Base-by-base conservation (phyloP, 30 jellyfish, hydroid and myxozoan genomes). In the Pelagia noctiluca region DNA sequence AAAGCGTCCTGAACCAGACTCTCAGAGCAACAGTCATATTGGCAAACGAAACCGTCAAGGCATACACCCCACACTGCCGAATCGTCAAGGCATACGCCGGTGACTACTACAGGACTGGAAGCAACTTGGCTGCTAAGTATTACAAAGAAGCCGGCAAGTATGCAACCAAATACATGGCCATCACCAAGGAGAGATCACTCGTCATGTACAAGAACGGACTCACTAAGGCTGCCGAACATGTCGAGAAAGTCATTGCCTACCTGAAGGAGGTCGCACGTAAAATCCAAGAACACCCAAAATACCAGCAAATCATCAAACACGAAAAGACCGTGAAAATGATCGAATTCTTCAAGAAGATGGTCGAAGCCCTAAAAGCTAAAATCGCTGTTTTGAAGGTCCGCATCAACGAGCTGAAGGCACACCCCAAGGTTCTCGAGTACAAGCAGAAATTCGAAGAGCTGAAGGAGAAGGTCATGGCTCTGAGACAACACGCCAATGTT, bases 1-100 rank as follows among this genome's bases (percentile, higher is more conserved):
- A 95, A 68, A 90, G 98, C 79, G 77, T 95, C 78, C 60, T 95
- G 70, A 95, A 95, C 87, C 99, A 95, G 63, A 95, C 99, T 24
- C 93, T 95, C 30, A 87, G 94, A n/a, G 86, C 92, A 23, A 35
- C 96, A 0, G 99, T 95, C 28, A 74, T 81, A 52, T 26, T 95
- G 37, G 97, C 97, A 29, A 85, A 95, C 71, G 97, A 71, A 57
- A 95, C 96, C 57, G 96, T 75, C 65, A 75, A 84, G 21, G 95
- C 97, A 0, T 95, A 82, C 94, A 75, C 89, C 1, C 99, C 99
- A 2, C 99, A 95, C 75, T 84, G 8, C 93, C 61, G 63, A 57
- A 67, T 88, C 65, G 87, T 88, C 80, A 89, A 64, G 53, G 88
- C 80, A 3, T 48, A 80, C 60, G 74, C 67, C 49, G 37, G 63